A percentile compares a stretch with the other conserved stretches of the same genome.
phyloP scores from a whole-genome alignment of 1,140 invertebrate species.

The Stenopsyche tienmushanensis region DNA sequence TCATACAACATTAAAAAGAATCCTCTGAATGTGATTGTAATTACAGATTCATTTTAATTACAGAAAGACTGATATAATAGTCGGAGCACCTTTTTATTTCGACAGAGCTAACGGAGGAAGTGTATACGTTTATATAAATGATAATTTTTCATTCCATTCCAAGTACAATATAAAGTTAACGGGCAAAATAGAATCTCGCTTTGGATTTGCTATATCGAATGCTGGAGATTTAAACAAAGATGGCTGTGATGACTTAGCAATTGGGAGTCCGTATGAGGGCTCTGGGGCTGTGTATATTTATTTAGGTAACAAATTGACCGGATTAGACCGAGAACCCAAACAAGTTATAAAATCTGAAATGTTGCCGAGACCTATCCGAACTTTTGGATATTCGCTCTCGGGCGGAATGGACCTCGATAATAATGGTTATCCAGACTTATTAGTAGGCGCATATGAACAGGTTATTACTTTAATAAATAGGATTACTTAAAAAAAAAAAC shows the following conservation, averaged over 20 bases:
- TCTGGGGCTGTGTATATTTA: slow-evolving; percentile 86
- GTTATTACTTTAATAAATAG: slow-evolving; percentile 45
- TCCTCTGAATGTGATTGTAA: slow-evolving; percentile 24
- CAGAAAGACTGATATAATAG: slow-evolving; percentile 81
- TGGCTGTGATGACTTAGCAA: slow-evolving; percentile 83
- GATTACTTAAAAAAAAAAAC: slow-evolving; percentile 24
- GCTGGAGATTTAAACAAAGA: slow-evolving; percentile 92
- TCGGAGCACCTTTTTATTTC: slow-evolving; percentile 92
- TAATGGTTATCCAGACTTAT: slow-evolving; percentile 90
- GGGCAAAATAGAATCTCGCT: slow-evolving; percentile 75
- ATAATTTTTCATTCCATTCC: slow-evolving; percentile 49
- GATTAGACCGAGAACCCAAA: slow-evolving; percentile 71
- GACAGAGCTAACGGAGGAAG: slow-evolving; percentile 78
- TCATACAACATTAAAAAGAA: slow-evolving; percentile 18
- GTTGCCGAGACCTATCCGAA: slow-evolving; percentile 58
- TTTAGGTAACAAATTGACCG: slow-evolving; percentile 71
- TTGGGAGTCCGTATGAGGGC: slow-evolving; percentile 90
- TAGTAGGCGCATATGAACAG: slow-evolving; percentile 85
- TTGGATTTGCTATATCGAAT: slow-evolving; percentile 83
- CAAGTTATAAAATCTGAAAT: slow-evolving; percentile 60
- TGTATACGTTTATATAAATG: slow-evolving; percentile 84
- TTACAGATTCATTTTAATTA: slow-evolving; percentile 43
- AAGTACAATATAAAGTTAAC: slow-evolving; percentile 65
- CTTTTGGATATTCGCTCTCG: slow-evolving; percentile 87
- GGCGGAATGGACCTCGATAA: slow-evolving; percentile 87